phyloP scores from a whole-genome alignment of 2,888 invertebrate species.

The Pimpla rufipes region DNA sequence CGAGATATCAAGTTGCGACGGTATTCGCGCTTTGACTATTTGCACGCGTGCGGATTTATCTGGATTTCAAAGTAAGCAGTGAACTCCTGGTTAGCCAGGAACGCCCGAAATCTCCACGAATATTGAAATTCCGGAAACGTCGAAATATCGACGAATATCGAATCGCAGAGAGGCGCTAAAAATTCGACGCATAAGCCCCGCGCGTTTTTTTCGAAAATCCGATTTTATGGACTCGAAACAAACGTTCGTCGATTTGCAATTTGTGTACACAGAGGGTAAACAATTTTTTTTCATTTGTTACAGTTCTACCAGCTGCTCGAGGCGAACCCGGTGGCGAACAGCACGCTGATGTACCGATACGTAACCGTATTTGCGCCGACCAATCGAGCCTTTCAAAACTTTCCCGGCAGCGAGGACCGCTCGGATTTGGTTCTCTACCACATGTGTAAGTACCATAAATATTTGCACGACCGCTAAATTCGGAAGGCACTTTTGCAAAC shows the following conservation, averaged over 20 bases:
- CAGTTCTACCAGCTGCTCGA: slow-evolving; percentile 93
- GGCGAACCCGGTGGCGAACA: slow-evolving; percentile 90
- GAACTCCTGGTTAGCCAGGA: too few species aligned
- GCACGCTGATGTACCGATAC: slow-evolving; percentile 90
- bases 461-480: not conserved
- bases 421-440: slow-evolving; percentile 91
- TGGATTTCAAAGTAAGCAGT: too few species aligned
- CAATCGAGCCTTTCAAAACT: slow-evolving; percentile 93
- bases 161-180: too few species aligned
- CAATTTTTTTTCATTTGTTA: slow-evolving; percentile 84
- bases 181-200: too few species aligned
- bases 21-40: too few species aligned
- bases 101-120: too few species aligned
- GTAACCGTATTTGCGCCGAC: slow-evolving; percentile 96
- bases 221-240: not conserved
- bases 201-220: too few species aligned
- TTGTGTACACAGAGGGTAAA: slow-evolving; percentile 12
- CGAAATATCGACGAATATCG: too few species aligned
- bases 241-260: not conserved
- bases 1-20: not conserved
- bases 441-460: slow-evolving; percentile 89
- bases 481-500: not conserved
- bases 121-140: too few species aligned
- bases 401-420: slow-evolving; percentile 87
- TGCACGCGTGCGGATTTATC: too few species aligned